Conservation (phyloP, 2,113 vertebrate species). For the Eleginops maclovinus region DNA sequence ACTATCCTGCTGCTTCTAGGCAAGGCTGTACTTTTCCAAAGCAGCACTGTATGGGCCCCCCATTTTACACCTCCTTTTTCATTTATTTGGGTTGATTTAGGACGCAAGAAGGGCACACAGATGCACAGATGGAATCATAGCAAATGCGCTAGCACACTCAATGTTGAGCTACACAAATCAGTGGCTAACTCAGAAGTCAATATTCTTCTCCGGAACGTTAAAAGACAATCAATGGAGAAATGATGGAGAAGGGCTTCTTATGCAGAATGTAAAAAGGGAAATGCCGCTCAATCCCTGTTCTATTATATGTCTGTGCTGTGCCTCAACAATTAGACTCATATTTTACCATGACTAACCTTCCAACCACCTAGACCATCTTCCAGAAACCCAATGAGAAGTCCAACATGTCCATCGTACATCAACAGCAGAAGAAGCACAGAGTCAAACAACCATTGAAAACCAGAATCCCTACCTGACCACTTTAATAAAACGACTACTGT, state of each 20-base stretch:
- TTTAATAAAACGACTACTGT: not conserved
- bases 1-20: constrained; percentile 5
- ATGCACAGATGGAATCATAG: constrained; percentile 18
- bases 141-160: constrained; percentile 8
- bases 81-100: constrained; percentile 29
- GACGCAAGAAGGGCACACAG: constrained; percentile 11
- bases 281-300: constrained; percentile 9
- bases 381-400: constrained; percentile 12
- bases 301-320: constrained; percentile 12
- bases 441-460: constrained; percentile 6
- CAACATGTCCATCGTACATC: constrained; percentile 7
- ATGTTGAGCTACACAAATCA: constrained; percentile 47
- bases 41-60: constrained; percentile 14
- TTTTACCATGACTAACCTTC: not conserved
- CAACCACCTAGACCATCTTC: constrained; percentile 1
- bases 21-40: constrained; percentile 12
- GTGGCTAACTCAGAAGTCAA: constrained; percentile 60
- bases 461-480: not conserved
- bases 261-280: constrained; percentile 25
- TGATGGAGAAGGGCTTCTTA: constrained; percentile 40
- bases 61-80: constrained; percentile 21
- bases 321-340: constrained; percentile 18
- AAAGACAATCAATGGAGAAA: constrained; percentile 60
- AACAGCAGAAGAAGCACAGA: constrained; percentile 11
- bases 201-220: constrained; percentile 51